Conservation (phyloP, 2,888 invertebrate species). For the Aspidiotus destructor region DNA sequence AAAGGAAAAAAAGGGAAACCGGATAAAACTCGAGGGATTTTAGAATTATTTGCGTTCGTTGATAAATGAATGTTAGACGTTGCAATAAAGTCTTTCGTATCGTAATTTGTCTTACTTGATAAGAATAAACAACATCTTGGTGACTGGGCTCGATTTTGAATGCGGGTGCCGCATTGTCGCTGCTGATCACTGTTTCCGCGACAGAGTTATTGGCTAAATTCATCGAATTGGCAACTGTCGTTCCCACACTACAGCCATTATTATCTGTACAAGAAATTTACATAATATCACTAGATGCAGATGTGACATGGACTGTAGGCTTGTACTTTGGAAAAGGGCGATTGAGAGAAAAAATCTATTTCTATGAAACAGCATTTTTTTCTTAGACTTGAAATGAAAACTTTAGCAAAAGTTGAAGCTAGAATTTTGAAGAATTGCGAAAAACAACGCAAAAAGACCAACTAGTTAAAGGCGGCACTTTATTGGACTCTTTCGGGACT, state of each 20-base stretch:
- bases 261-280: neutral
- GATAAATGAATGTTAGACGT: neutral
- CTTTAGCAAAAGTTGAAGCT: too few species aligned
- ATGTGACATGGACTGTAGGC: neutral
- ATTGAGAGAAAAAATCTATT: neutral
- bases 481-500: too few species aligned
- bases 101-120: constrained; percentile 24
- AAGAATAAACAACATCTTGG: constrained; percentile 27
- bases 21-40: constrained; percentile 7
- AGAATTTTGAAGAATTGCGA: too few species aligned
- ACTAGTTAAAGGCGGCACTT: too few species aligned
- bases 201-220: constrained; percentile 30
- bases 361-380: neutral
- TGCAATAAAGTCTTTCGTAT: neutral
- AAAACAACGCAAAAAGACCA: too few species aligned
- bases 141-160: constrained; percentile 27
- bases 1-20: constrained; percentile 10
- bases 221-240: constrained; percentile 30
- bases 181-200: constrained; percentile 23
- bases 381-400: too few species aligned
- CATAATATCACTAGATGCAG: neutral
- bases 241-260: constrained; percentile 21
- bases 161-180: constrained; percentile 8
- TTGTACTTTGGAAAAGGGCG: neutral
- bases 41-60: neutral